Evolutionary conservation across 2,113 vertebrate species (phyloP).

Genomic region (Ariopsis seemanni): DNA sequence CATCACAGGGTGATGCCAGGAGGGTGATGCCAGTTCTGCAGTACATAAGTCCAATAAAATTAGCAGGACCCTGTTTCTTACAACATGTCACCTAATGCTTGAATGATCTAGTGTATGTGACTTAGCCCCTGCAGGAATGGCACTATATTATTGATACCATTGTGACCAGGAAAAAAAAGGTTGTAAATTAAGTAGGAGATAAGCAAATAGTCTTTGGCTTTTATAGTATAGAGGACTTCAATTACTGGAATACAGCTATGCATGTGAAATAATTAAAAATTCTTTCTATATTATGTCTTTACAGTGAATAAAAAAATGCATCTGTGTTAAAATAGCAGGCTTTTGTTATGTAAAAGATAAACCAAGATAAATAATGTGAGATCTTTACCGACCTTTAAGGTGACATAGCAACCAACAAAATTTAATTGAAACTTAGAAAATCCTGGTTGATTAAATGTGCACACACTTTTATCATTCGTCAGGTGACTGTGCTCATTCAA

Average conservation of each 20-base stretch:
- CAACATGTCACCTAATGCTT: conserved; percentile 10
- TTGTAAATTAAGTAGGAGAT: neutral
- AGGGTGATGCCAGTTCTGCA: neutral
- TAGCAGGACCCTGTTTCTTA: neutral
- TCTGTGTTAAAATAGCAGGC: no score
- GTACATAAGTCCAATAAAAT: conserved; percentile 5
- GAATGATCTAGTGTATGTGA: neutral
- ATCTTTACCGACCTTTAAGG: neutral
- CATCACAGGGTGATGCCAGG: neutral
- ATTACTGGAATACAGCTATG: neutral
- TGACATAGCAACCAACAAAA: neutral
- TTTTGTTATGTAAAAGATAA: neutral
- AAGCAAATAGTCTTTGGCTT: neutral
- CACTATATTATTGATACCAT: neutral
- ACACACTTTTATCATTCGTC: neutral
- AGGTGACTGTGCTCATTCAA: neutral
- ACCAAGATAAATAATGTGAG: neutral
- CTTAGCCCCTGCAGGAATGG: neutral
- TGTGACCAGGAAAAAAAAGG: neutral
- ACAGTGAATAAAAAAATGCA: no score
- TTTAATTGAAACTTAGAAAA: no score
- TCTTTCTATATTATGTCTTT: no score
- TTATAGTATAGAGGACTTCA: neutral
- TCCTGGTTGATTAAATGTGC: no score
- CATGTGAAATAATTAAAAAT: neutral